A percentile compares a stretch with the other conserved stretches of the same genome.
These are phyloP conservation scores for Festucalex cinctus DNA, from an alignment of 2,113 vertebrate genomes.

Conservation along the genomic window DNA sequence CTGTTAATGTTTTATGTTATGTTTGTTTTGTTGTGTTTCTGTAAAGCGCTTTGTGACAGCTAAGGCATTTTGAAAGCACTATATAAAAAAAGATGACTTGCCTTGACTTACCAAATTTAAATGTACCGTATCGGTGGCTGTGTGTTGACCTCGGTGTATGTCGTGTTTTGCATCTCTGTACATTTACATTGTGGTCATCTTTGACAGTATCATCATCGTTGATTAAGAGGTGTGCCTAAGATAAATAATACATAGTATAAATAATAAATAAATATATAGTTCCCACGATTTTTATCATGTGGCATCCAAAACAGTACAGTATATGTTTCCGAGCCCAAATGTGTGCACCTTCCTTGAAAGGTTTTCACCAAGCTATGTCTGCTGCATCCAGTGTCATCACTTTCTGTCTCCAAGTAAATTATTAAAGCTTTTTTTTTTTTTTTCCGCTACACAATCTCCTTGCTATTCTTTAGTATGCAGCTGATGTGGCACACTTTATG, in stretches of 20 bases:
- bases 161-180: too few species aligned
- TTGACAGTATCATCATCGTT: too few species aligned
- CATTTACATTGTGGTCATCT: too few species aligned
- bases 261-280: not conserved
- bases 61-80: too few species aligned
- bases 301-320: not conserved
- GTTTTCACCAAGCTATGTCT: constrained; percentile 6
- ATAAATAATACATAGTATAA: too few species aligned
- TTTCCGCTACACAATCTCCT: constrained; percentile 6
- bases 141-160: too few species aligned
- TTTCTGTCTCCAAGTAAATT: constrained; percentile 27
- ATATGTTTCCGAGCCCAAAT: not conserved
- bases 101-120: not conserved
- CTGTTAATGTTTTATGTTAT: too few species aligned
- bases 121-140: not conserved
- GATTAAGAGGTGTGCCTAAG: not conserved
- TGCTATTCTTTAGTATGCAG: constrained; percentile 26
- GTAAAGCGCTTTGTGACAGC: too few species aligned
- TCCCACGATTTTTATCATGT: not conserved
- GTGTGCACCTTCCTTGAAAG: constrained; percentile 12
- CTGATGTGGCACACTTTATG: constrained; percentile 10
- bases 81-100: too few species aligned
- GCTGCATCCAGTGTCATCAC: constrained; percentile 3
- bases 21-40: too few species aligned
- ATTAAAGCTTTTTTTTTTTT: constrained; percentile 33